Evolutionary conservation across 2,888 invertebrate species (phyloP).

Genomic region (Aphodius sticticus): DNA sequence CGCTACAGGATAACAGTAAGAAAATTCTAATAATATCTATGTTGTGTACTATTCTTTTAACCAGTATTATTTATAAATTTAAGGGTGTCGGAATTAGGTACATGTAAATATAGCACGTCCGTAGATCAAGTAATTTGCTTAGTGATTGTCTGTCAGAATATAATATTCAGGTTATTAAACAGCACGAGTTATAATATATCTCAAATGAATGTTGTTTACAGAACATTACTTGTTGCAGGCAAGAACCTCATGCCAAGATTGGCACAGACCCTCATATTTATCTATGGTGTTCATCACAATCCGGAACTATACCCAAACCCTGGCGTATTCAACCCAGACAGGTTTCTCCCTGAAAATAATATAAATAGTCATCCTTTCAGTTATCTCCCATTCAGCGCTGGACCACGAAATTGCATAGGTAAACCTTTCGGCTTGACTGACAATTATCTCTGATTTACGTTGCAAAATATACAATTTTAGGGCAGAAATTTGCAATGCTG

Average conservation of each 20-base stretch:
- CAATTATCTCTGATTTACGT: not conserved
- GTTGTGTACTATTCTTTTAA: too few species aligned
- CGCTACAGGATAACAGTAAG: too few species aligned
- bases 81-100: too few species aligned
- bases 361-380: slow-evolving; percentile 14
- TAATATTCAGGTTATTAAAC: too few species aligned
- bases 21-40: too few species aligned
- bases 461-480: slow-evolving; percentile 29
- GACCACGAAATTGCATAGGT: slow-evolving; percentile 23
- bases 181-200: too few species aligned
- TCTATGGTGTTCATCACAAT: slow-evolving; percentile 8
- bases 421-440: not conserved
- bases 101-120: too few species aligned
- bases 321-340: slow-evolving; percentile 5
- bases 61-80: too few species aligned
- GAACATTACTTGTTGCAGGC: not conserved
- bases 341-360: slow-evolving; percentile 17
- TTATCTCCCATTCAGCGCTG: slow-evolving; percentile 18
- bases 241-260: not conserved
- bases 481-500: slow-evolving; percentile 45
- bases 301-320: slow-evolving; percentile 9
- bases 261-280: not conserved
- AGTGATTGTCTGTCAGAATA: too few species aligned
- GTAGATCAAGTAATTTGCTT: too few species aligned
- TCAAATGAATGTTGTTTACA: too few species aligned